phyloP scores from a whole-genome alignment of 2,888 invertebrate genomes.

The Cacoxenus indagator region DNA sequence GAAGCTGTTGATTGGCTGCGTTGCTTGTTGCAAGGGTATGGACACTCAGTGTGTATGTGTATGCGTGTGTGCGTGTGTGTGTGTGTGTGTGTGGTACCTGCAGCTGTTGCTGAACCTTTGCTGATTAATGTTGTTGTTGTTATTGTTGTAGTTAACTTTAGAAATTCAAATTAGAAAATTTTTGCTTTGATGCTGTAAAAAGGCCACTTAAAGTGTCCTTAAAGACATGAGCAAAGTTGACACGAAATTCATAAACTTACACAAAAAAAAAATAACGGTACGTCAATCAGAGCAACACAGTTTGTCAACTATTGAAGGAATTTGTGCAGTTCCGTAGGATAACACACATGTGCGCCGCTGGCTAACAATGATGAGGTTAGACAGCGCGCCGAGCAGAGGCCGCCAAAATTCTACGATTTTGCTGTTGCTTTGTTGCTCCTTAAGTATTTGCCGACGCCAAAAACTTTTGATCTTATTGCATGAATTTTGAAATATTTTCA shows the following conservation, averaged over 20 bases:
- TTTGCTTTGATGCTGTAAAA: constrained; percentile 57
- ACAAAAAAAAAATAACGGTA: too few relatives aligned
- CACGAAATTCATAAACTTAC: too few relatives aligned
- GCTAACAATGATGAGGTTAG: neutral
- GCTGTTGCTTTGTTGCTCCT: neutral
- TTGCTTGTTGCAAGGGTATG: neutral
- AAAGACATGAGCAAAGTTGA: too few relatives aligned
- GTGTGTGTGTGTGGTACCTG: constrained; percentile 11
- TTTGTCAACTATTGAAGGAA: neutral
- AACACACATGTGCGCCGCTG: neutral
- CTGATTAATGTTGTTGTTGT: constrained; percentile 37
- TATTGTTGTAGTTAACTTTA: constrained; percentile 45
- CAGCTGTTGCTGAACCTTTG: too few relatives aligned
- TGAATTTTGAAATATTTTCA: constrained; percentile 43
- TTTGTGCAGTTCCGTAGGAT: neutral
- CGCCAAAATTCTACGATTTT: too few relatives aligned
- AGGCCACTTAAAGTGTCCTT: neutral
- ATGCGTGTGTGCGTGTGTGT: constrained; percentile 15
- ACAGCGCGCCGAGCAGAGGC: too few relatives aligned
- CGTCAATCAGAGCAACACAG: neutral
- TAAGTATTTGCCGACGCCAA: neutral
- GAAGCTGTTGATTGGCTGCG: neutral
- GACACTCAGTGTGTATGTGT: neutral
- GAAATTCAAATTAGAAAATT: constrained; percentile 59
- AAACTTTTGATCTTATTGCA: constrained; percentile 20